Base-by-base conservation (phyloP, 2,888 invertebrate species). In the Bugulina stolonifera region DNA sequence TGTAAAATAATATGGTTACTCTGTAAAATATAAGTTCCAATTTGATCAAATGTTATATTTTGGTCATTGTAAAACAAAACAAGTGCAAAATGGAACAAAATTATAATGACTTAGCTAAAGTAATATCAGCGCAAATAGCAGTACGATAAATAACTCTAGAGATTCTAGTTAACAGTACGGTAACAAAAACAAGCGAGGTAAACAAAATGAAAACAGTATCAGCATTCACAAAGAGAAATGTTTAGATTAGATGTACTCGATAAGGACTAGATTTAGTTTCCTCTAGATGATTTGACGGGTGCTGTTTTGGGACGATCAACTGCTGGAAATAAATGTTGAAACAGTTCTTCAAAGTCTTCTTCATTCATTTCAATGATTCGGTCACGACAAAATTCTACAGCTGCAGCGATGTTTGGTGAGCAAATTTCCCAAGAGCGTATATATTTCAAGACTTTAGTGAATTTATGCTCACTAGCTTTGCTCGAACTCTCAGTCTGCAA, bases 341-440 rank as follows among this genome's bases (percentile, higher is more conserved):
- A 83, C 83, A 83, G 83, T 29, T 79, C 79, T 74, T 83, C 83
- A 72, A 80, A 84, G 35, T 83, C 83, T 25, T 82, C 82, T 1
- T 82, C 76, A 0, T 80, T 76, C 80, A 84, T 81, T 71, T 82
- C 82, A 0, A 83, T 80, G 52, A 84, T 80, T 73, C 78, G 78
- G 72, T 80, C 81, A 1, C 84, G 78, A 73, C 82, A 82, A 76
- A 82, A 84, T 75, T 84, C 84, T 0, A 83, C 77, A 18, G 84
- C 82, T 0, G 83, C 81, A 22, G 79, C 77, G 55, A 84, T 79
- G 72, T 84, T 83, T 0, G 84, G 84, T 69, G 78, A 77, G 73
- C 83, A 83, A 35, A 84, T 81, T 75, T 84, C 84, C 84, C 84
- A 84, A 70, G 80, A 80, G 32, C 81, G 75, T 1, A 84, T 78